phyloP scores from a whole-genome alignment of 2,888 invertebrate genomes.

The Parnassius orleans region DNA sequence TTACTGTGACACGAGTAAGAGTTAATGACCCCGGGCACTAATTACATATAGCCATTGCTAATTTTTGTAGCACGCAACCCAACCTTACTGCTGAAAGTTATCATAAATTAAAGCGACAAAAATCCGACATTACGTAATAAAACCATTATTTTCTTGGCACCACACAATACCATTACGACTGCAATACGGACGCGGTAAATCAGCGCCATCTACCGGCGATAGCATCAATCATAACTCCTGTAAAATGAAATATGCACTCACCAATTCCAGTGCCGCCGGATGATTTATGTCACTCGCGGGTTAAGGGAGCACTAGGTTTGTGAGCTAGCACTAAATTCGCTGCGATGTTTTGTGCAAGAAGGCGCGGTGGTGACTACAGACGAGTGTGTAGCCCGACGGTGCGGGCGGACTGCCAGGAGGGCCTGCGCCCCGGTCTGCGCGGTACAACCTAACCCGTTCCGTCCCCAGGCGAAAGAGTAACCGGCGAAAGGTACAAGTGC shows the following conservation, averaged over 20 bases:
- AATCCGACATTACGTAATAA: slow-evolving; percentile 17
- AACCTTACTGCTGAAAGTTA: not conserved
- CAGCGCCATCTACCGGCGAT: slow-evolving; percentile 16
- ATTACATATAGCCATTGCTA: slow-evolving; percentile 7
- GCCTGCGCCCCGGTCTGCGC: slow-evolving; percentile 21
- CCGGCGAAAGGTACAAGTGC: not conserved
- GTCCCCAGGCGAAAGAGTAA: slow-evolving; percentile 8
- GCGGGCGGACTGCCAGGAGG: slow-evolving; percentile 20
- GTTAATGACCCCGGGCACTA: slow-evolving; percentile 8
- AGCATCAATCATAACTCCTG: slow-evolving; percentile 3
- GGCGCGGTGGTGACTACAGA: not conserved
- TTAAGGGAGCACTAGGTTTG: slow-evolving; percentile 7
- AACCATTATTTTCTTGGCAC: slow-evolving; percentile 1
- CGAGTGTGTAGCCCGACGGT: slow-evolving; percentile 14
- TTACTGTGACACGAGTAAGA: not conserved
- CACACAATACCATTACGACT: slow-evolving; percentile 15
- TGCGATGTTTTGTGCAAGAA: slow-evolving; percentile 1
- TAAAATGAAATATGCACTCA: slow-evolving; percentile 17
- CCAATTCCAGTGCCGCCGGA: slow-evolving; percentile 1
- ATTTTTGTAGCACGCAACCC: not conserved
- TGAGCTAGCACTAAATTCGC: slow-evolving; percentile 1
- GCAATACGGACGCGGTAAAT: slow-evolving; percentile 18
- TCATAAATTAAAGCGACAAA: not conserved
- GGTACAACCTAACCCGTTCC: slow-evolving; percentile 3
- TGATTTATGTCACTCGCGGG: slow-evolving; percentile 4